Evolutionary conservation across 1,140 invertebrate species (phyloP), one percentile per base, ranked within the genome.

Genomic region (Xylocopa sonorina): DNA sequence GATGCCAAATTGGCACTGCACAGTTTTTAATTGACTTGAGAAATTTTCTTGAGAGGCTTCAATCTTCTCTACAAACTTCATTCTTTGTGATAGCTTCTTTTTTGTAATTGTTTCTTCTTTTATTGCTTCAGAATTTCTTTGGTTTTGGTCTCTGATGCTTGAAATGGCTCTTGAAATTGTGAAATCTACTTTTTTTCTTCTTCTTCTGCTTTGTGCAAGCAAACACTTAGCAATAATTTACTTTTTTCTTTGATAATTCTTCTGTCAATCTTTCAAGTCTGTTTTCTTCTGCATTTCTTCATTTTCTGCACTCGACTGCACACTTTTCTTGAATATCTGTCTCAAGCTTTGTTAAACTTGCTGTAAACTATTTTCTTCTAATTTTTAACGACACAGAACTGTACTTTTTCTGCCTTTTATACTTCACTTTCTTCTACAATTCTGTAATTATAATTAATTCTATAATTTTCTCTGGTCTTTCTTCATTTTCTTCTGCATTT

Each of bases 311-410:
- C 9, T 46, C n/a, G 9, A 4, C 34, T 75, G n/a, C 51, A 58
- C 27, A 14, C 27, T 77, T 57, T 68, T 48, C 18, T 55, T 60
- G 9, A 68, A 57, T 88, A 88, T 88, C 88, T 84, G 83, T 76
- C 89, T 62, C 68, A 72, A 85, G 84, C 83, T 81, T 84, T 46
- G 69, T 79, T 69, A 41, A 73, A 77, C 67, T 87, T 83, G 74
- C 38, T 38, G 38, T 38, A 38, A 38, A 38, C 38, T 38, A 38
- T 38, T 38, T 38, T 38, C 38, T 38, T 38, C 3, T 27, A 46
- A n/a, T 5, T 63, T 53, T n/a, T 32, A 5, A 38, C 38, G 38
- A 38, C 38, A 38, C 38, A 38, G 9, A 38, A 55, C n/a, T 57
- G 12, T 57, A 16, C 18, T 14, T 57, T 3, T 27, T 32, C 27